Conservation (phyloP, 2,888 invertebrate species). For the Trichacis sp. region DNA sequence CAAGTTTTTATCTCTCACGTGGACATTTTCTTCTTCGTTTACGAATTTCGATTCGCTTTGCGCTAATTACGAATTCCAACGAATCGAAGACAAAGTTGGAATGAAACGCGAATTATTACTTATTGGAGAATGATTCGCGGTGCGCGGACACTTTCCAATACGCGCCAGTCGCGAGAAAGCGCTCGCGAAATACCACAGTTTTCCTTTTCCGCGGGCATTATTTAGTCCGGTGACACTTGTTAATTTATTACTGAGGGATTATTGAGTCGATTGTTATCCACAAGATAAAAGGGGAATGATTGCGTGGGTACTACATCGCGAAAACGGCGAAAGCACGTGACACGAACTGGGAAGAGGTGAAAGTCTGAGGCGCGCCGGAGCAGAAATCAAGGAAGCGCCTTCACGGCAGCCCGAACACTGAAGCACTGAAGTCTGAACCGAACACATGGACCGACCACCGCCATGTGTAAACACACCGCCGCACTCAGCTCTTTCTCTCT, state of each 20-base stretch:
- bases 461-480: conserved; percentile 65
- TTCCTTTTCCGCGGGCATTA: neutral
- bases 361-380: conserved; percentile 42
- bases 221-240: too few species aligned
- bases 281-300: too few species aligned
- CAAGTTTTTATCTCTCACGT: conserved; percentile 4
- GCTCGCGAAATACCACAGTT: neutral
- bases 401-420: conserved; percentile 52
- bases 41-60: conserved; percentile 12
- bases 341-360: conserved; percentile 23
- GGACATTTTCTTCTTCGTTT: too few species aligned
- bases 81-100: too few species aligned
- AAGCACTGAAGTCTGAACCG: too few species aligned
- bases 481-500: too few species aligned
- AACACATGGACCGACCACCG: conserved; percentile 62
- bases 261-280: too few species aligned
- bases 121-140: too few species aligned
- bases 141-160: too few species aligned
- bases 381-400: conserved; percentile 46
- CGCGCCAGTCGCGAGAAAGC: too few species aligned
- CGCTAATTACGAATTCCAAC: neutral
- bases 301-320: conserved; percentile 18
- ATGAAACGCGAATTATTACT: too few species aligned
- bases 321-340: conserved; percentile 29
- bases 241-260: too few species aligned